Percentiles rank a stretch among this genome's conserved stretches.
phyloP scores from a whole-genome alignment of 2,797 vertebrate species.

The Centropyge bicolor region DNA sequence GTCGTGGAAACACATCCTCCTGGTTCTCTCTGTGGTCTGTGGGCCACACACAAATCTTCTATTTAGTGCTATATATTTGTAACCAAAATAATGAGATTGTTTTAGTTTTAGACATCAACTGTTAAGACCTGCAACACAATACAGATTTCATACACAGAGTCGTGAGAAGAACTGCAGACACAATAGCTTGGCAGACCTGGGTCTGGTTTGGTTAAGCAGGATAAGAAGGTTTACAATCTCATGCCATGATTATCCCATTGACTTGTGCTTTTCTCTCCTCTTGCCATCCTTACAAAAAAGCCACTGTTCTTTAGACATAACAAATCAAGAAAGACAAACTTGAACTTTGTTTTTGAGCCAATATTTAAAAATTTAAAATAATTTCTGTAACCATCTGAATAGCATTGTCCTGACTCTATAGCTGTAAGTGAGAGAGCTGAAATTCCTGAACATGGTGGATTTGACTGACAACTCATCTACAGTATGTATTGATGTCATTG shows the following conservation, averaged over 20 bases:
- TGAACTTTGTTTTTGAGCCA: slow-evolving; percentile 14
- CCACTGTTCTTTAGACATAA: slow-evolving; percentile 24
- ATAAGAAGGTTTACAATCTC: slow-evolving; percentile 21
- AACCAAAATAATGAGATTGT: background rate
- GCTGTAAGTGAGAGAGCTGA: background rate
- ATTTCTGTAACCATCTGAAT: background rate
- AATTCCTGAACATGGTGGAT: slow-evolving; percentile 9
- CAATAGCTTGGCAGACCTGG: background rate
- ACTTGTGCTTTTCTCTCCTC: slow-evolving; percentile 46
- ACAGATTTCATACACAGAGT: background rate
- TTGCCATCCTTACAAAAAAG: background rate
- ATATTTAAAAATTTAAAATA: background rate
- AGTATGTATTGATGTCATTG: slow-evolving; percentile 1
- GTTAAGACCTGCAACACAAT: background rate
- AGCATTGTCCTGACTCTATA: background rate
- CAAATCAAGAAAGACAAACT: slow-evolving; percentile 1
- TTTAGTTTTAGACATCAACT: background rate
- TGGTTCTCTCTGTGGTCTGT: slow-evolving; percentile 4
- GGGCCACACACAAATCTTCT: background rate
- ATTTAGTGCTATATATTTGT: background rate
- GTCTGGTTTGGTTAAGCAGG: slow-evolving; percentile 1
- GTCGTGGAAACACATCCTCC: background rate
- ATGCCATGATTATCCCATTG: slow-evolving; percentile 19
- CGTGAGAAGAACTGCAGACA: background rate
- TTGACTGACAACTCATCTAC: background rate